Base-by-base conservation (phyloP, 2,888 invertebrate species). In the Agrotis ipsilon region DNA sequence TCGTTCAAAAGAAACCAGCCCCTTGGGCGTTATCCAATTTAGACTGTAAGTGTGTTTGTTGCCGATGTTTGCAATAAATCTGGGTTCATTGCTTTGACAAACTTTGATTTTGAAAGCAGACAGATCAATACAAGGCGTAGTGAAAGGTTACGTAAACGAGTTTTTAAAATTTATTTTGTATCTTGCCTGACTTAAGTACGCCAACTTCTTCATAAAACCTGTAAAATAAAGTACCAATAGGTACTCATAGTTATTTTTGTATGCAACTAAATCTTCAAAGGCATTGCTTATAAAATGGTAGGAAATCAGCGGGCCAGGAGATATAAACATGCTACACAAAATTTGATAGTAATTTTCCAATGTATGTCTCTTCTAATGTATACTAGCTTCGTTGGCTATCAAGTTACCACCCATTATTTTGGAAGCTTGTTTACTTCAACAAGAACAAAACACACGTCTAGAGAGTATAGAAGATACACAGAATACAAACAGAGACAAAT, bases 401-500 rank as follows among this genome's bases (percentile, higher is more conserved):
- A n/a, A 19, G 27, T 66, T 66, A 49, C 51, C 32, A 49, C 14
- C 13, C 19, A 52, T n/a, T 21, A 57, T 48, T 51, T 45, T 67
- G 32, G 27, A 54, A 48, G 46, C 16, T 57, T 57, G 58, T 78
- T 76, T 63, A 55, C 67, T 39, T n/a, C 24, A 52, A 24, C n/a
- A 21, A 63, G 19, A 64, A 54, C 48, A 58, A 32, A 32, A 49
- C 24, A 57, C 24, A 64, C 2, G 2, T 27, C 39, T 51, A 49
- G 13, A 45, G 46, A 49, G 14, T 45, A 21, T 46, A 67, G 19
- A 55, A 70, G 60, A 67, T 24, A 62, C 51, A 64, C 18, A 18
- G 51, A 32, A 45, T 43, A 51, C 72, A 68, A 72, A 63, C 65
- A 70, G 62, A 67, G 72, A 82, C 63, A 78, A 83, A 83, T 75